Evolutionary conservation across 2,888 invertebrate species (phyloP).

Genomic region (Plutella xylostella): DNA sequence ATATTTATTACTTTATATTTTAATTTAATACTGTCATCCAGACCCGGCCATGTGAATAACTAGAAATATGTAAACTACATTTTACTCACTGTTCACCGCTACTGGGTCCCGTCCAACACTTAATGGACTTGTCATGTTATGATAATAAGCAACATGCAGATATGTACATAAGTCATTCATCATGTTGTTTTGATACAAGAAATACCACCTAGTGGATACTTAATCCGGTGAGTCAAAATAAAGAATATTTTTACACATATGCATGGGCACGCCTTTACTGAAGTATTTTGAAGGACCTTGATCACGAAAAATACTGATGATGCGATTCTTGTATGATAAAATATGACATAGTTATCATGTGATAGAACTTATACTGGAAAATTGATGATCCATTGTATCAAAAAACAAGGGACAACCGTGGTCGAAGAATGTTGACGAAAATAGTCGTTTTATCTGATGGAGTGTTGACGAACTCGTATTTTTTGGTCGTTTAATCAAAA

Average conservation of each 20-base stretch:
- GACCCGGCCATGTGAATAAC: conserved; percentile 31
- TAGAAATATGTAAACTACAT: conserved; percentile 28
- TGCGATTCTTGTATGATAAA: conserved; percentile 20
- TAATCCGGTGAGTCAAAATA: conserved; percentile 39
- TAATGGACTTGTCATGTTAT: conserved; percentile 70
- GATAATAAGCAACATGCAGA: conserved; percentile 51
- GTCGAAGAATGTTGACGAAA: background rate
- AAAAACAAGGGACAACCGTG: background rate
- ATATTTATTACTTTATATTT: too few relatives aligned
- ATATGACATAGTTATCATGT: conserved; percentile 18
- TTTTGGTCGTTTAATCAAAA: conserved; percentile 5
- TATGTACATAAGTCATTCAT: conserved; percentile 50
- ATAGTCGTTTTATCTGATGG: background rate
- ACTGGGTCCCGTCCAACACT: conserved; percentile 32
- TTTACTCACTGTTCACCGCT: conserved; percentile 28
- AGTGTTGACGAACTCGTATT: conserved; percentile 52
- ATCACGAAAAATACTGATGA: conserved; percentile 31
- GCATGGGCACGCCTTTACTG: conserved; percentile 11
- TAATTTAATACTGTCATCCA: too few relatives aligned
- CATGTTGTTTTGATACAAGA: conserved; percentile 42
- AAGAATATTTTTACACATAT: conserved; percentile 48
- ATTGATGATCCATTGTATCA: background rate
- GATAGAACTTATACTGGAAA: conserved; percentile 24
- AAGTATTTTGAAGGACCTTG: conserved; percentile 27
- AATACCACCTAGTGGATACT: conserved; percentile 33